Percentiles rank a stretch among this genome's conserved stretches.
Conservation (phyloP, 2,797 vertebrate genomes). For the Glyptemys insculpta region DNA sequence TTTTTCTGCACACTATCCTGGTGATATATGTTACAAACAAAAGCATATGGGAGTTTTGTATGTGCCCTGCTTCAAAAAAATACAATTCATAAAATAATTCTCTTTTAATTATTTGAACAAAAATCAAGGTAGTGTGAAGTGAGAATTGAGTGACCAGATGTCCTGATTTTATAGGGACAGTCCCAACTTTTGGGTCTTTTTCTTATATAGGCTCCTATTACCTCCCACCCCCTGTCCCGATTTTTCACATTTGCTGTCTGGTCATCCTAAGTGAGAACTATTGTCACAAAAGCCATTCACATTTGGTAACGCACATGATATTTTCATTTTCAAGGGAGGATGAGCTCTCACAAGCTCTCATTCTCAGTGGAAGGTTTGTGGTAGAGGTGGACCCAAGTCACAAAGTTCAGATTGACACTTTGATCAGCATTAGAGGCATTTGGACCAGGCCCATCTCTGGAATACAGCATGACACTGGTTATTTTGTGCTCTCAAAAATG, state of each 20-base stretch:
- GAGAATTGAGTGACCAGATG: too few species aligned
- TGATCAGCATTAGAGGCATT: neutral
- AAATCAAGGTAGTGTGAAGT: neutral
- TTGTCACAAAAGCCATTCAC: neutral
- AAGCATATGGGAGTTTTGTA: neutral
- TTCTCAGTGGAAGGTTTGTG: neutral
- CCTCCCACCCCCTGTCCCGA: too few species aligned
- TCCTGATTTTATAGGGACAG: too few species aligned
- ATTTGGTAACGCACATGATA: neutral
- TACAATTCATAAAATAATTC: neutral
- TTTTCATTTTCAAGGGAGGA: neutral
- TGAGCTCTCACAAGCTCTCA: too few species aligned
- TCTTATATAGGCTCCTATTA: too few species aligned
- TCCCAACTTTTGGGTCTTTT: too few species aligned
- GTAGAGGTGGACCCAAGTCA: neutral
- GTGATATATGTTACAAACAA: neutral
- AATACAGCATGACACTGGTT: neutral
- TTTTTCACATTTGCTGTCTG: too few species aligned
- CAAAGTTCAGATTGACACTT: neutral
- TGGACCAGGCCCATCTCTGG: neutral
- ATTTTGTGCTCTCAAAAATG: neutral
- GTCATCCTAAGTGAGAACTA: neutral
- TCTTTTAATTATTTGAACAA: neutral
- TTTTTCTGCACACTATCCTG: neutral
- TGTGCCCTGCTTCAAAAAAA: neutral